Evolutionary conservation across 1,140 invertebrate species (phyloP).

Genomic region (Drosophila seguyi): DNA sequence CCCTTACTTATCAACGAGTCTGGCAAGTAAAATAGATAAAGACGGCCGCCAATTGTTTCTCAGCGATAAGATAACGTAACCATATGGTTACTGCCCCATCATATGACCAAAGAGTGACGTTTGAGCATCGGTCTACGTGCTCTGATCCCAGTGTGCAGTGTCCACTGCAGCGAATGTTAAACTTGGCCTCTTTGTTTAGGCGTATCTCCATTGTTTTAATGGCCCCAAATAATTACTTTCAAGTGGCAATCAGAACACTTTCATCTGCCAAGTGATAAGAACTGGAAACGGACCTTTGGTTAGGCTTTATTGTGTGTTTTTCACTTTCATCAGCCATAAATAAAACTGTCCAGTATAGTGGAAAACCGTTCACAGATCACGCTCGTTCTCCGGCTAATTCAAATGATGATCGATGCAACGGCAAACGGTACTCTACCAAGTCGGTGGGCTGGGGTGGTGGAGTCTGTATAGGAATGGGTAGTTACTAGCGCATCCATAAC

Average conservation of each 20-base stretch:
- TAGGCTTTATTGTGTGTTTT: constrained; percentile 37
- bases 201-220: constrained; percentile 17
- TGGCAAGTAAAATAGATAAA: constrained; percentile 26
- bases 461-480: background rate
- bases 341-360: constrained; percentile 9
- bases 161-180: constrained; percentile 23
- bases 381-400: constrained; percentile 55
- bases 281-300: constrained; percentile 28
- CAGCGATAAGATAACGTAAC: constrained; percentile 45
- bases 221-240: constrained; percentile 26
- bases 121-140: constrained; percentile 44
- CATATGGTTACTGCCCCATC: constrained; percentile 39
- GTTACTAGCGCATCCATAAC: constrained; percentile 33
- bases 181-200: constrained; percentile 24
- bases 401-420: constrained; percentile 70
- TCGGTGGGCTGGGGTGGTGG: constrained; percentile 5
- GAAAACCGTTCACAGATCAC: constrained; percentile 49
- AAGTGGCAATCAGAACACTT: constrained; percentile 47
- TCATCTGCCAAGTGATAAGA: constrained; percentile 9
- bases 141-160: constrained; percentile 40
- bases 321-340: constrained; percentile 58
- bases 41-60: constrained; percentile 5
- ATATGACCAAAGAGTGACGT: constrained; percentile 42
- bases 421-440: constrained; percentile 41
- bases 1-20: constrained; percentile 17